Evolutionary conservation across 1,140 invertebrate genomes (phyloP), one percentile per base, ranked within the genome.

Genomic region (Wiebesia pumilae): DNA sequence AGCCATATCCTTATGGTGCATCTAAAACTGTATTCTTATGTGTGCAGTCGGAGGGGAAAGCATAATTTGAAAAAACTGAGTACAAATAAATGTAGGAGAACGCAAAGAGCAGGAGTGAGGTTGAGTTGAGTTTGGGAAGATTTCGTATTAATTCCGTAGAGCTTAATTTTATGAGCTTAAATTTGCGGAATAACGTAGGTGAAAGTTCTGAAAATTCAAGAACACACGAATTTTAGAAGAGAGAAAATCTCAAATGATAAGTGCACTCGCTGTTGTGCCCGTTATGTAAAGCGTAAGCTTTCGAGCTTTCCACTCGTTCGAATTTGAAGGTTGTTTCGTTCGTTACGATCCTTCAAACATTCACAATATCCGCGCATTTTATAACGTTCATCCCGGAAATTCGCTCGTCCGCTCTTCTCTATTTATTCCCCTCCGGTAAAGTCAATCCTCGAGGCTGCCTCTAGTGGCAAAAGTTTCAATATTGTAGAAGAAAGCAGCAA

Each of bases 1-100:
- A 12, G 71, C 38, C 24, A n/a, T 43, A 75, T 75, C 71, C 38
- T 75, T 75, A 43, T n/a, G 10, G 7, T 43, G 10, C 24, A 75
- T 75, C 38, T 75, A n/a, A n/a, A 75, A 75, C 21, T 75, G 21
- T 43, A 43, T 43, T 75, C 38, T 75, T 75, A 43, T 75, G 16
- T 75, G 16, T 43, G 21, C 7, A 43, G 21, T 75, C 71, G 0
- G 33, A 43, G 71, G 69, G 71, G 71, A 43, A 75, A 75, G 35
- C 38, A 3, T 75, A 75, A 75, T 75, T 75, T 75, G 19, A 24
- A n/a, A 75, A 75, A 71, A n/a, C 7, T 0, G 43, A 27, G 38
- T 10, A 3, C 1, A 40, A 35, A 40, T 73, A 73, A 14, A 30
- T 4, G 19, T 3, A 9, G 1, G 40, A 3, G 38, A 38, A 12